Conservation (phyloP, 1,140 invertebrate species). For the Halesus radiatus region DNA sequence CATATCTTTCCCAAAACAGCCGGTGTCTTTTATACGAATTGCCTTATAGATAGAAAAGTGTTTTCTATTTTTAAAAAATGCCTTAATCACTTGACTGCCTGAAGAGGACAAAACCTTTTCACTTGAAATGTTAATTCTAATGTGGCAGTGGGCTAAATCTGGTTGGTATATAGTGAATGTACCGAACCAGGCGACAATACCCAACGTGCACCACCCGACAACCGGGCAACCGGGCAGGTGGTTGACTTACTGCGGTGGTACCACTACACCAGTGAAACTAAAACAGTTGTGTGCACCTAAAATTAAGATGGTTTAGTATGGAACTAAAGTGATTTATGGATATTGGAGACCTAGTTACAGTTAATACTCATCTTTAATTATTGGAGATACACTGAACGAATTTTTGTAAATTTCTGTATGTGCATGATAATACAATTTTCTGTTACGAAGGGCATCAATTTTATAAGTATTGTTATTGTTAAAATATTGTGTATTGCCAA, state of each 20-base stretch:
- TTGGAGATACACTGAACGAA: background rate
- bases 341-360: background rate
- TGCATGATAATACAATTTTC: background rate
- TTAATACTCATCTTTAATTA: conserved; percentile 9
- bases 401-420: conserved; percentile 6
- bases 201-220: no score
- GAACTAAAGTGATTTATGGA: conserved; percentile 17
- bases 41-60: background rate
- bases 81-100: conserved; percentile 8
- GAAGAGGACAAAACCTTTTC: background rate
- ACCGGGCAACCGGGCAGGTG: background rate
- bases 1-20: conserved; percentile 8
- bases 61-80: background rate
- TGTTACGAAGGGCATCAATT: background rate
- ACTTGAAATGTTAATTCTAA: no score
- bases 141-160: no score
- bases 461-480: conserved; percentile 10
- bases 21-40: background rate
- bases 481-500: background rate
- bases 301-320: conserved; percentile 10
- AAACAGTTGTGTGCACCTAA: conserved; percentile 6
- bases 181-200: no score
- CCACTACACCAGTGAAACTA: background rate
- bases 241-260: background rate
- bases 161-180: no score